These are phyloP conservation scores for Copsychus sechellarum DNA, from an alignment of 2,113 vertebrate genomes.

Conservation along the genomic window DNA sequence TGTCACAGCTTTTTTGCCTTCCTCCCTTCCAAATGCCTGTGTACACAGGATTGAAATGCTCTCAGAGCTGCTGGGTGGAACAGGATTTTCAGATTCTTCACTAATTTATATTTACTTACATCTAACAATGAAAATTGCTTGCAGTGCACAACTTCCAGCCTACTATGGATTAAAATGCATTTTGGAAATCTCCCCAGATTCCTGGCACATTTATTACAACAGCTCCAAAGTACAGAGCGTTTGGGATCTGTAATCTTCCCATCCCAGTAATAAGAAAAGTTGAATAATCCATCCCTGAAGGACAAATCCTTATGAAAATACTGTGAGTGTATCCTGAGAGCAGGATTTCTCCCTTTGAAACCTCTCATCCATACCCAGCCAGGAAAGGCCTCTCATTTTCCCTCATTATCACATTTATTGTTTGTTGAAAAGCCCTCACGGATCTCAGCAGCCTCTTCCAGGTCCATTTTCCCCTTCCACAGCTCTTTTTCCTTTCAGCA, in stretches of 20 bases:
- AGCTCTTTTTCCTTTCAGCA: not conserved
- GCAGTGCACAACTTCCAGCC: constrained; percentile 5
- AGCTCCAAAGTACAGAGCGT: not conserved
- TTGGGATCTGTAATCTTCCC: constrained; percentile 46
- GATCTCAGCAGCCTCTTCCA: not conserved
- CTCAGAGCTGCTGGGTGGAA: not conserved
- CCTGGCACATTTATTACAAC: not conserved
- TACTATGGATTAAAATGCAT: constrained; percentile 46
- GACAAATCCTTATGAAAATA: constrained; percentile 19
- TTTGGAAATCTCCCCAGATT: constrained; percentile 53
- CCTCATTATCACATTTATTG: not conserved
- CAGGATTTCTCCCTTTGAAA: not conserved
- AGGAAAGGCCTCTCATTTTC: constrained; percentile 26
- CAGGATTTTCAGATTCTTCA: constrained; percentile 36
- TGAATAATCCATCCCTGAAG: constrained; percentile 23
- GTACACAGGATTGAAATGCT: not conserved
- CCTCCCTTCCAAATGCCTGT: not conserved
- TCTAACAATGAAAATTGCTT: constrained; percentile 45
- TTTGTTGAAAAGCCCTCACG: not conserved
- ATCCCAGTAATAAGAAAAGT: constrained; percentile 31
- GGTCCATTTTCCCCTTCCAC: not conserved
- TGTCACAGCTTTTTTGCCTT: not conserved
- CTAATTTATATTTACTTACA: constrained; percentile 51
- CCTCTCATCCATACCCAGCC: not conserved
- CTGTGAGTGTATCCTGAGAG: not conserved